Percentiles rank a stretch among this genome's conserved stretches.
These are phyloP conservation scores for Microplitis mediator DNA, from an alignment of 1,140 invertebrate genomes.

Conservation along the genomic window DNA sequence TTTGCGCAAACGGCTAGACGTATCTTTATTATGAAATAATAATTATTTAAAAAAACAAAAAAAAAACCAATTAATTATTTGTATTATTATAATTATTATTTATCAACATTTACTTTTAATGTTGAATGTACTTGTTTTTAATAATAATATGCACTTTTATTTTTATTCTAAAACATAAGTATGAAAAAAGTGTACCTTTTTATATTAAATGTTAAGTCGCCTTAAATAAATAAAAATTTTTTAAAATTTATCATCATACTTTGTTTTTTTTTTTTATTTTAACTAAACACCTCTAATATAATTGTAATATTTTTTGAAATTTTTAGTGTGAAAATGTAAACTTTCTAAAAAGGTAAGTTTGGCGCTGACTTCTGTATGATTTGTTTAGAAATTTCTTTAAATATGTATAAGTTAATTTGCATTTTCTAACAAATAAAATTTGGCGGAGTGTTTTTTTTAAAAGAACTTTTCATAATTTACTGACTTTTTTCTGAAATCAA, in stretches of 20 bases:
- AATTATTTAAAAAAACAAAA: background rate
- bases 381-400: no score
- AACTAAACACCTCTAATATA: no score
- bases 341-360: no score
- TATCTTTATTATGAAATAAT: background rate
- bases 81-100: constrained; percentile 32
- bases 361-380: no score
- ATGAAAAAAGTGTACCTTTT: constrained; percentile 49
- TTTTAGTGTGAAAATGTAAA: no score
- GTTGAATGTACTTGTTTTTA: constrained; percentile 46
- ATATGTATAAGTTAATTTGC: no score
- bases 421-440: no score
- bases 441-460: no score
- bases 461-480: no score
- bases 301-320: no score
- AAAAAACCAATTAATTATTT: constrained; percentile 32
- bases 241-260: constrained; percentile 30
- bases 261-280: background rate
- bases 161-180: constrained; percentile 47
- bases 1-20: background rate
- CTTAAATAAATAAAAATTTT: constrained; percentile 50
- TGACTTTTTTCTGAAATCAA: no score
- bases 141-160: constrained; percentile 48
- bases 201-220: constrained; percentile 51
- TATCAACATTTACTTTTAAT: constrained; percentile 38